Base-by-base conservation (phyloP, 1,140 invertebrate species). In the Euura lappo region DNA sequence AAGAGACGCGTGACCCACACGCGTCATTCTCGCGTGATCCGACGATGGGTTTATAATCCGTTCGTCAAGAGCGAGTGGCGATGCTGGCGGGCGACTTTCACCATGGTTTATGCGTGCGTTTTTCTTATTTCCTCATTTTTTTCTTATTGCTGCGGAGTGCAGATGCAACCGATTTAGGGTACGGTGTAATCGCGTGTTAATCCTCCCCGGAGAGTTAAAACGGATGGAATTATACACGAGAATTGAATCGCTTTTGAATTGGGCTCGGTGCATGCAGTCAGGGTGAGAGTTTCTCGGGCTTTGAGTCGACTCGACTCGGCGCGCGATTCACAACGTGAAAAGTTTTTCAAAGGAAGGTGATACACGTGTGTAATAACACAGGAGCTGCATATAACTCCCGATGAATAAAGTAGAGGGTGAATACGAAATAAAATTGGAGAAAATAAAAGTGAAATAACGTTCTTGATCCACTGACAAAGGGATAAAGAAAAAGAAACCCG, bases 161-260 rank as follows among this genome's bases (percentile, higher is more conserved):
- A 60, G 51, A 60, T 60, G 51, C 51, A 60, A n/a, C 51, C 8
- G 51, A 6, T 28, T 28, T n/a, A n/a, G 13, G 51, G 51, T n/a
- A 71, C 70, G 71, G 75, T 76, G 77, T 80, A 77, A 80, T 81
- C 76, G 51, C 51, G 51, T 11, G 79, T 78, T 81, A 86, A 87
- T 87, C 86, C 84, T 86, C 86, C 84, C 83, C 83, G 80, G 84
- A 83, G 84, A 83, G 81, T 79, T 79, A 77, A 85, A 86, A 85
- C 84, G 81, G 83, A 81, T 82, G 83, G 79, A 83, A 85, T 85
- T 80, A 60, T 60, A 60, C 28, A 28, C 28, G 81, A 84, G 81
- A 85, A 86, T 87, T 86, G 84, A 87, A 86, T 86, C 85, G 85
- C 76, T 78, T 28, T 79, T 84, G 81, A 81, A 81, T 83, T 80